A percentile compares a stretch with the other conserved stretches of the same genome.
Conservation (phyloP, 2,888 invertebrate species). For the Branchipolynoe longqiensis region DNA sequence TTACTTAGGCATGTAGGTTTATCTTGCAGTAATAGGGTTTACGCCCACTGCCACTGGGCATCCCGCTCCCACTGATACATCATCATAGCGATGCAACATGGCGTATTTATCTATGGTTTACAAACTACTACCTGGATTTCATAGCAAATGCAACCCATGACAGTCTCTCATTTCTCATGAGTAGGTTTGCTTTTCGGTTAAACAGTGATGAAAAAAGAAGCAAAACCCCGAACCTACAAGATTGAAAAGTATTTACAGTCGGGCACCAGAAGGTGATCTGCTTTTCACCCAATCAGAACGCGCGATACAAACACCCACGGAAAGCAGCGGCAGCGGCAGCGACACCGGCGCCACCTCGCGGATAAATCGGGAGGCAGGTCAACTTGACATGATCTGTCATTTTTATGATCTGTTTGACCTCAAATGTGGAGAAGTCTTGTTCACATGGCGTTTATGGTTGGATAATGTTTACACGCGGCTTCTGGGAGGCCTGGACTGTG, state of each 20-base stretch:
- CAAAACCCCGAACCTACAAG: too few relatives aligned
- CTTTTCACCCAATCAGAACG: slow-evolving; percentile 33
- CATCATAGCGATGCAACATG: background rate
- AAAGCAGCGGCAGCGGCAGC: background rate
- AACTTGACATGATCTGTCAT: slow-evolving; percentile 38
- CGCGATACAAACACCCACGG: background rate
- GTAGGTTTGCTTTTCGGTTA: too few relatives aligned
- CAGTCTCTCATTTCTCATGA: too few relatives aligned
- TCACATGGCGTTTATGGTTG: slow-evolving; percentile 47
- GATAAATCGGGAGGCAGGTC: slow-evolving; percentile 27
- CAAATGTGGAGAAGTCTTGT: slow-evolving; percentile 1
- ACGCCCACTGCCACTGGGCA: too few relatives aligned
- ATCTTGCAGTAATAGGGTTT: too few relatives aligned
- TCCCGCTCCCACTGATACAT: background rate
- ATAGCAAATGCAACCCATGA: too few relatives aligned
- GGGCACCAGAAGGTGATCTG: too few relatives aligned
- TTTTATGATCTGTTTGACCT: slow-evolving; percentile 47
- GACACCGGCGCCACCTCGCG: slow-evolving; percentile 4
- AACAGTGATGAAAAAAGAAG: too few relatives aligned
- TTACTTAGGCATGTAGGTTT: too few relatives aligned
- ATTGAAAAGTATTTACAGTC: too few relatives aligned
- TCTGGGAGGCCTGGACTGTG: background rate
- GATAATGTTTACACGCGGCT: background rate
- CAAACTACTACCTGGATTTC: too few relatives aligned
- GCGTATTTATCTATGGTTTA: background rate